Evolutionary conservation across 2,797 vertebrate species (phyloP).

Genomic region (Sternotherus odoratus): DNA sequence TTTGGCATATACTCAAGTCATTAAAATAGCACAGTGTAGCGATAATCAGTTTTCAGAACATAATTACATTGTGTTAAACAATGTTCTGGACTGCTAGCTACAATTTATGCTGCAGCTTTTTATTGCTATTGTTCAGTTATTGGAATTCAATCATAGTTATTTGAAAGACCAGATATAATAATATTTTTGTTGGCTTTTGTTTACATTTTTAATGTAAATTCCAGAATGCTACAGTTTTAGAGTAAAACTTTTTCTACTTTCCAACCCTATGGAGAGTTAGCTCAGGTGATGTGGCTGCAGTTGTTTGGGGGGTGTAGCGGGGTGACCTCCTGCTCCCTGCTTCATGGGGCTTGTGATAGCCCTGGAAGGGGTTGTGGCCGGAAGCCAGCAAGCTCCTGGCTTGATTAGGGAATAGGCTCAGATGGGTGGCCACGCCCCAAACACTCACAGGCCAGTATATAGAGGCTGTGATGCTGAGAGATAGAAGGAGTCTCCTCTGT

Average conservation of each 20-base stretch:
- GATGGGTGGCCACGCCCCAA: too few relatives aligned
- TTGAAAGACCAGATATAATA: background rate
- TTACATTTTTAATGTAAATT: slow-evolving; percentile 26
- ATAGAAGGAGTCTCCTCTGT: too few relatives aligned
- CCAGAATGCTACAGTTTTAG: background rate
- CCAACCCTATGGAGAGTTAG: background rate
- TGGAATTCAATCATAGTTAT: background rate
- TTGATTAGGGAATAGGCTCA: too few relatives aligned
- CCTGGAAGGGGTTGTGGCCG: too few relatives aligned
- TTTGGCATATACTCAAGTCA: background rate
- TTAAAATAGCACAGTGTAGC: background rate
- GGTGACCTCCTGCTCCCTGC: too few relatives aligned
- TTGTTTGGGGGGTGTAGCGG: slow-evolving; percentile 61
- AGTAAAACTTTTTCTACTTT: background rate
- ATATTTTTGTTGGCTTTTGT: background rate
- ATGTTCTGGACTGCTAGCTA: background rate
- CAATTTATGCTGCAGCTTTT: background rate
- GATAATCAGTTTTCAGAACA: background rate
- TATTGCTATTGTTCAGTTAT: background rate
- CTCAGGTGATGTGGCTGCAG: slow-evolving; percentile 19
- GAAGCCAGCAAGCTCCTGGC: too few relatives aligned
- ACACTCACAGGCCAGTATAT: too few relatives aligned
- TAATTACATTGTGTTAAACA: background rate
- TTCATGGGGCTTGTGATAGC: too few relatives aligned
- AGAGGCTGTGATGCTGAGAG: too few relatives aligned